phyloP scores from a whole-genome alignment of 2,113 vertebrate species.

The Muscicapa adusta region DNA sequence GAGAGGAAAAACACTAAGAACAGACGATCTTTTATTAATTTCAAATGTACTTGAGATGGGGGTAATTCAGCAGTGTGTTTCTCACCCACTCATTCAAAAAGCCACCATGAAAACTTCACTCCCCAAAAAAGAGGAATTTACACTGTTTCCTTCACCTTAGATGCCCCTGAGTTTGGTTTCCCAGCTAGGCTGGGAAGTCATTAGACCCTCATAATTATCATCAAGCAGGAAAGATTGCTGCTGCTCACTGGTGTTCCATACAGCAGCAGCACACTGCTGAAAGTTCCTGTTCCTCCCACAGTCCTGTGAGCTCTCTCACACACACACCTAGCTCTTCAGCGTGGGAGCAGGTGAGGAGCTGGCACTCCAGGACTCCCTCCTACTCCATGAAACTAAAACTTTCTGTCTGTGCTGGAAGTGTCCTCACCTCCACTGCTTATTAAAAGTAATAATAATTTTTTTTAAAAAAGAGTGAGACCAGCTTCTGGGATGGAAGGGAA shows the following conservation, averaged over 20 bases:
- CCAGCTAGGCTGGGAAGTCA: neutral
- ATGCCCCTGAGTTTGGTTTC: neutral
- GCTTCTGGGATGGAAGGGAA: neutral
- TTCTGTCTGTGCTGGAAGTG: neutral
- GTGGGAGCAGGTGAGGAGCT: neutral
- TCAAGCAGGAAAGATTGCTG: neutral
- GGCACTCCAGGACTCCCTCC: neutral
- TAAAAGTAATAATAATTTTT: too few species aligned
- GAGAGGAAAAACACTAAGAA: neutral
- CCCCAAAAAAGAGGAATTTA: neutral
- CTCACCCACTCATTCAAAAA: neutral
- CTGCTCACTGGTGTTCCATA: neutral
- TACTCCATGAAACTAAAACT: neutral
- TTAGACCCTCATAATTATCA: neutral
- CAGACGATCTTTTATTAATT: neutral
- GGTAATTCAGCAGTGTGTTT: neutral
- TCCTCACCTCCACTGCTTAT: neutral
- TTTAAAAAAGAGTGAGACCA: neutral
- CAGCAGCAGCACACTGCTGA: neutral
- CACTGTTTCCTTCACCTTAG: neutral
- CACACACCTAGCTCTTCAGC: neutral
- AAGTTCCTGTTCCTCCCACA: neutral
- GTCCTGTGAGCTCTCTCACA: neutral
- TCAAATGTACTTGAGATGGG: fast-evolving
- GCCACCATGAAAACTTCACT: neutral